phyloP scores from a whole-genome alignment of 64 coral and sea anemone species.

The Acropora tenuis region DNA sequence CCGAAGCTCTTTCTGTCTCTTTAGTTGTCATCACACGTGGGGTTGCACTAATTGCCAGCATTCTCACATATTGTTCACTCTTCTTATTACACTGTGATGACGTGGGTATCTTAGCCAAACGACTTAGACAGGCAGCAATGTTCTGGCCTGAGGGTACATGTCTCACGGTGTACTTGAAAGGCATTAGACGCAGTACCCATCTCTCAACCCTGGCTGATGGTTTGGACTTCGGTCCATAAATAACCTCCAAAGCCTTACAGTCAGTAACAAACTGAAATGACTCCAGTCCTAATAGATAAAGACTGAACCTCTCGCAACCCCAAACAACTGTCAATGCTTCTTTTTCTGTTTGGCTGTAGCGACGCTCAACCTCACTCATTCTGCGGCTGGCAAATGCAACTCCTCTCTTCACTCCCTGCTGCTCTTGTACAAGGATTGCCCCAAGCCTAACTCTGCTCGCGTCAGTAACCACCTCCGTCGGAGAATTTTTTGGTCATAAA shows the following conservation, averaged over 20 bases:
- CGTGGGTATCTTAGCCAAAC: too few relatives aligned
- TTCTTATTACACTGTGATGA: background rate
- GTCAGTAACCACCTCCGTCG: background rate
- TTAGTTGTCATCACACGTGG: conserved; percentile 43
- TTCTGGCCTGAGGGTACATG: too few relatives aligned
- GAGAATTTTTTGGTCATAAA: background rate
- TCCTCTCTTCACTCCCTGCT: background rate
- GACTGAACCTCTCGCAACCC: conserved; percentile 23
- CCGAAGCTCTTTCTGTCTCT: conserved; percentile 40
- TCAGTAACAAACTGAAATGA: conserved; percentile 36
- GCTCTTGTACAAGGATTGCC: conserved; percentile 1
- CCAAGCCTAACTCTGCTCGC: conserved; percentile 7
- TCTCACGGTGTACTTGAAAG: too few relatives aligned
- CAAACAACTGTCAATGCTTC: conserved; percentile 18
- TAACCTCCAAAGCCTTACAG: conserved; percentile 13
- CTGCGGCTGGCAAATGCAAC: background rate
- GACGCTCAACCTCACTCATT: background rate
- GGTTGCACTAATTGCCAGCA: conserved; percentile 29
- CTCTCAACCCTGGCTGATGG: too few relatives aligned
- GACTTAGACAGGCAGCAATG: too few relatives aligned
- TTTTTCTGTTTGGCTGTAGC: conserved; percentile 18
- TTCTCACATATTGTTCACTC: conserved; percentile 52
- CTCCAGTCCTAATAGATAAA: background rate
- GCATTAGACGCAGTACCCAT: too few relatives aligned
- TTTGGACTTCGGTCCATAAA: background rate